Conservation (phyloP, 2,797 vertebrate species). For the Melanogrammus aeglefinus region DNA sequence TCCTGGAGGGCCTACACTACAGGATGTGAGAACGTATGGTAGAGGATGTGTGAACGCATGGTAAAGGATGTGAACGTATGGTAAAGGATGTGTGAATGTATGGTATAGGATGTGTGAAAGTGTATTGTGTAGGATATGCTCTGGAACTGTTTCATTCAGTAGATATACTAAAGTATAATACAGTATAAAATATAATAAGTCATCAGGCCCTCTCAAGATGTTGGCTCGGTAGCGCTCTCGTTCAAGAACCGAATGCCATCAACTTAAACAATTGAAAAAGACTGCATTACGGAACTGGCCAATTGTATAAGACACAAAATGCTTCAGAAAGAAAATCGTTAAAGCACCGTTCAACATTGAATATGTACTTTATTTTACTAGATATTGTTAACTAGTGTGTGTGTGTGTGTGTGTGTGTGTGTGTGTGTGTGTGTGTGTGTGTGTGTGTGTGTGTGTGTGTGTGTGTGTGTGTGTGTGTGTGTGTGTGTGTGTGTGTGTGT, state of each 20-base stretch:
- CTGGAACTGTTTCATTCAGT: not conserved
- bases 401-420: conserved; percentile 6
- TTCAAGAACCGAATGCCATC: not conserved
- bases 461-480: conserved; percentile 4
- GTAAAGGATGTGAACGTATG: too few relatives aligned
- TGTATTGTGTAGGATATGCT: not conserved
- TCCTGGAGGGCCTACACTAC: too few relatives aligned
- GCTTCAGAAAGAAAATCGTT: not conserved
- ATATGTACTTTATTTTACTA: too few relatives aligned
- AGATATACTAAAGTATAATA: not conserved
- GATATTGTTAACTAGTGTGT: not conserved
- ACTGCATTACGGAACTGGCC: not conserved
- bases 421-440: conserved; percentile 14
- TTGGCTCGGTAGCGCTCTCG: not conserved
- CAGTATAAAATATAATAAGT: not conserved
- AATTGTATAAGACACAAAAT: not conserved
- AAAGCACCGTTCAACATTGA: not conserved
- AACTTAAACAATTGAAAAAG: not conserved
- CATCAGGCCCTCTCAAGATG: not conserved
- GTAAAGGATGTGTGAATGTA: not conserved
- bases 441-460: conserved; percentile 14
- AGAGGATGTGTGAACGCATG: not conserved
- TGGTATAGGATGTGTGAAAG: not conserved
- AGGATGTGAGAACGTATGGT: not conserved
- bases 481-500: not conserved